Conservation (phyloP, 2,888 invertebrate genomes). For the Rotaria magnacalcarata region DNA sequence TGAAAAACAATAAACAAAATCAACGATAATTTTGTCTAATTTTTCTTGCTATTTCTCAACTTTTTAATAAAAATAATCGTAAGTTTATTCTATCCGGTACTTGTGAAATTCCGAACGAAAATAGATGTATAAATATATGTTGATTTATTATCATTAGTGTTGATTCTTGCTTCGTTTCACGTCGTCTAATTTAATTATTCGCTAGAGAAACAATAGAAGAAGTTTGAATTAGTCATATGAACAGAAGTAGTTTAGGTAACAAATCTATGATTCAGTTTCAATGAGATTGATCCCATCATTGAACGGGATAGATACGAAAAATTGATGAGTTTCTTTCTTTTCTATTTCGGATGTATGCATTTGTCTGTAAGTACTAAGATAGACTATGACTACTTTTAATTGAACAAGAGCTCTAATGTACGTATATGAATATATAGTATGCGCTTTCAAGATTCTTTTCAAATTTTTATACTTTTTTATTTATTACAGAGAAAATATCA, state of each 20-base stretch:
- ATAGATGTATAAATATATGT: background rate
- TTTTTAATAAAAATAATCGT: too few relatives aligned
- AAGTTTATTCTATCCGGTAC: background rate
- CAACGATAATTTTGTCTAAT: background rate
- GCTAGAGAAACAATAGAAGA: background rate
- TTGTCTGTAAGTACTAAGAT: background rate
- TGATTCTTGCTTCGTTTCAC: background rate
- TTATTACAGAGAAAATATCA: background rate
- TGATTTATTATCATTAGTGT: background rate
- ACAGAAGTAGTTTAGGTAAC: background rate
- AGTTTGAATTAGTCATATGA: background rate
- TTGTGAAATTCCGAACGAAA: background rate
- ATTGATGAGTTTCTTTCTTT: background rate
- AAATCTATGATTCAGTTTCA: background rate
- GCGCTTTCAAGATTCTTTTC: background rate
- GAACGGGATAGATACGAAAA: background rate
- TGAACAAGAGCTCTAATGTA: background rate
- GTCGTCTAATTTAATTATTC: constrained; percentile 16
- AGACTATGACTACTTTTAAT: background rate
- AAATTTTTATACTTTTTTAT: too few relatives aligned
- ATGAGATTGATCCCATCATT: background rate
- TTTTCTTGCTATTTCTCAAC: background rate
- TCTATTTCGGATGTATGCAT: background rate
- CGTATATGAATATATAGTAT: background rate
- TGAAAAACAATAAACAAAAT: background rate